These are phyloP conservation scores for Poeciliopsis infans DNA, from an alignment of 2,797 vertebrate genomes.

Conservation along the genomic window DNA sequence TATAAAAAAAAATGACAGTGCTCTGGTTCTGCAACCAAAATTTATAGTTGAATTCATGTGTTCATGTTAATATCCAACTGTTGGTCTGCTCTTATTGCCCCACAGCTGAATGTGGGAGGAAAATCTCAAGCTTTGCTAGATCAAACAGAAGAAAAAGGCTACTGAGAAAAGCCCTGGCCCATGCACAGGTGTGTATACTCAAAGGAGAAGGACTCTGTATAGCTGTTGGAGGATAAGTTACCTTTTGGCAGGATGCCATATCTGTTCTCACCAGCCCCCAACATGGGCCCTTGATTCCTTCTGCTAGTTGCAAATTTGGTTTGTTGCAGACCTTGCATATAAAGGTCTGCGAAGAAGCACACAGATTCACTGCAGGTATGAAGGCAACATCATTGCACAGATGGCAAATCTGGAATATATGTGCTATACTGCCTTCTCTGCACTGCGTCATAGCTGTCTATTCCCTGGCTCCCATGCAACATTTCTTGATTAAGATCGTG, in stretches of 20 bases:
- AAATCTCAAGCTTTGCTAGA: constrained; percentile 35
- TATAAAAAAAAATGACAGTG: not conserved
- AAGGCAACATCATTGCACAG: constrained; percentile 2
- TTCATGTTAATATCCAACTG: constrained; percentile 21
- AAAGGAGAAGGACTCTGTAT: constrained; percentile 24
- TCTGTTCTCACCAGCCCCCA: constrained; percentile 31
- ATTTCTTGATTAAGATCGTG: constrained; percentile 5
- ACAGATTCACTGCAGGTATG: constrained; percentile 10
- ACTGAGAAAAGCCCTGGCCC: constrained; percentile 35
- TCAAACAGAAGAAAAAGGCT: constrained; percentile 48
- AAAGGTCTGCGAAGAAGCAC: constrained; percentile 24
- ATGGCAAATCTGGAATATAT: constrained; percentile 11
- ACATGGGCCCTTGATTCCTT: constrained; percentile 43
- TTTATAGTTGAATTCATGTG: constrained; percentile 5
- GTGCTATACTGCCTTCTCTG: not conserved
- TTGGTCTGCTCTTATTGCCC: constrained; percentile 27
- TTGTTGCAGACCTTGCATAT: constrained; percentile 14
- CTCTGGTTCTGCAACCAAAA: not conserved
- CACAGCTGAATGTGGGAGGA: constrained; percentile 23
- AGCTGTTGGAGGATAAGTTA: constrained; percentile 13
- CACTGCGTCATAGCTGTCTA: not conserved
- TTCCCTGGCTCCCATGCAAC: not conserved
- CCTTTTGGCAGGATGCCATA: constrained; percentile 60
- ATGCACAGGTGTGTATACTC: constrained; percentile 67
- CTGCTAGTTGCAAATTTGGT: constrained; percentile 39